Conservation (phyloP, 2,888 invertebrate genomes). For the Andrena praecox region DNA sequence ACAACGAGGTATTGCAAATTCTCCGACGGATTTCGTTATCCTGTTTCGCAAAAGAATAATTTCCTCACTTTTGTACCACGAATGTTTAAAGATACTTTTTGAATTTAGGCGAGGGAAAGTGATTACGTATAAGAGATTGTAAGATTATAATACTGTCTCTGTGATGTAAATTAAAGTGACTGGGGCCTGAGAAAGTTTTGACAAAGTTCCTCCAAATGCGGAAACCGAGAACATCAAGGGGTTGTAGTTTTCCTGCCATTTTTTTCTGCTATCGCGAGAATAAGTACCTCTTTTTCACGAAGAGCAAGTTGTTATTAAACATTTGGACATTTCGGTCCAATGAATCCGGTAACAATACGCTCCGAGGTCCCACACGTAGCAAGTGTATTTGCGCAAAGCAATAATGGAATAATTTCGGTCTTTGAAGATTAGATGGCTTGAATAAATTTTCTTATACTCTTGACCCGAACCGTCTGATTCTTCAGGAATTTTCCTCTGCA, state of each 20-base stretch:
- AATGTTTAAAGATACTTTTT: slow-evolving; percentile 3
- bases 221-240: not conserved
- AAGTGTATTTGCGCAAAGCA: not conserved
- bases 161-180: not conserved
- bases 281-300: slow-evolving; percentile 7
- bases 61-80: slow-evolving; percentile 11
- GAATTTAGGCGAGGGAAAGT: not conserved
- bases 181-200: not conserved
- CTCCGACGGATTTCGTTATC: not conserved
- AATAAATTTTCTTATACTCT: slow-evolving; percentile 12
- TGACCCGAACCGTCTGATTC: not conserved
- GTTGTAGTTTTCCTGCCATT: not conserved
- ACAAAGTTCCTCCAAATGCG: too few relatives aligned
- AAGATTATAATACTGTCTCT: slow-evolving; percentile 13
- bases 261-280: not conserved
- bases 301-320: not conserved
- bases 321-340: not conserved
- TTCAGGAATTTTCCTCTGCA: not conserved
- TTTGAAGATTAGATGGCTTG: not conserved
- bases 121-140: slow-evolving; percentile 8
- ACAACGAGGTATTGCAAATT: not conserved
- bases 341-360: not conserved
- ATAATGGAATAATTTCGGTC: not conserved
- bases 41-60: not conserved
- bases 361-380: not conserved